Evolutionary conservation across 2,888 invertebrate genomes (phyloP), one percentile per base, ranked within the genome.

Genomic region (Drosophila sordidapex): DNA sequence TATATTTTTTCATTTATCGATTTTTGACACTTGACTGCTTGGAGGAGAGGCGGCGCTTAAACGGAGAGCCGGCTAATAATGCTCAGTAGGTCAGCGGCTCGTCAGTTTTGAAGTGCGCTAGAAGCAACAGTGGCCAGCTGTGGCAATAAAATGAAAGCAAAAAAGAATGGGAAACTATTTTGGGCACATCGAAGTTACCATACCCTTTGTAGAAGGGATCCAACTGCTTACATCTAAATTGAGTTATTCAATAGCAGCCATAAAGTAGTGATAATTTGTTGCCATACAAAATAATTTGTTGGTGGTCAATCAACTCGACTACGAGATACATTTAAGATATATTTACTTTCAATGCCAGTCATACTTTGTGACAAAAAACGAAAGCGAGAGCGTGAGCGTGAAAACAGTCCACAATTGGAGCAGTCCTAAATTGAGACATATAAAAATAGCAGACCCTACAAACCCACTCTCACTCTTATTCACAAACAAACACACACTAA

Each of bases 61-160:
- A 58, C 64, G 33, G 59, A 58, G 81, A 69, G 84, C 90, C 90
- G 85, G 85, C 85, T 85, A 85, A 85, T 85, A 87, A 85, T 69
- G 80, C 86, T 89, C 72, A 85, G 88, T 85, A 85, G 85, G 85
- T 90, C 85, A 85, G 83, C 83, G 88, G 67, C 80, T 72, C 76
- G 76, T 64, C 85, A 70, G 76, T 74, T 60, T 76, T 84, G 70
- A 82, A 85, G 84, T 84, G 89, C 90, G 90, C 84, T 74, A 57
- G 90, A 85, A 85, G 90, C 85, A 85, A 85, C 85, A 85, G 90
- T 82, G 80, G 86, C 86, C 80, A 85, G 65, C 64, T 27, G 27
- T n/a, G 78, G 89, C 90, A 63, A 64, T 59, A 75, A 81, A 70
- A 58, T 56, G 71, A 70, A 74, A 29, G 4, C 27, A 2, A 38